Base-by-base conservation (phyloP, 1,140 invertebrate species). In the Caligus rogercresseyi region DNA sequence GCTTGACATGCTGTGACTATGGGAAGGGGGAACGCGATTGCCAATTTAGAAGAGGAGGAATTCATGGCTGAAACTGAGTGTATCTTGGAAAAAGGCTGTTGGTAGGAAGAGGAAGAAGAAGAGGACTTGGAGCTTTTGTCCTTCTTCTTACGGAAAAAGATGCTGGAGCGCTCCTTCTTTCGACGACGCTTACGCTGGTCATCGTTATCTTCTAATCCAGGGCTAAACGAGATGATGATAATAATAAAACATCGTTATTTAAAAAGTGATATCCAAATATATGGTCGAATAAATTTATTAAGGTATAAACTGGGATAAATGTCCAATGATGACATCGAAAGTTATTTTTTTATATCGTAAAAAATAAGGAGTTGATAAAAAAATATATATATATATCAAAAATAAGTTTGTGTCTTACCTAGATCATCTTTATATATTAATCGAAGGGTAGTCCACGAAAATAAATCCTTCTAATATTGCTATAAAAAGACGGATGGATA, bases 101-200 rank as follows among this genome's bases (percentile, higher is more conserved):
- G 31, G n/a, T 11, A 43, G 7, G 31, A 43, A 7, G 7, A 11
- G 7, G 31, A 43, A 11, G 31, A 43, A 7, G 7, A 11, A 11
- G 31, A 43, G n/a, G 31, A 43, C 7, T 7, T 11, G n/a, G 31
- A 43, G 31, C n/a, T 43, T 43, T 60, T 60, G 57, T 60, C 57
- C 51, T 60, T 60, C 24, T 60, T 60, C 26, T 60, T 60, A 15
- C 57, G 57, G 19, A 60, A 60, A 31, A 60, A 60, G 18, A 60
- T 25, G 23, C 57, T 60, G 14, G 57, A 60, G 16, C 57, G 3
- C 16, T 60, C 57, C 16, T 60, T 60, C 57, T 60, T 60, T 20
- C 57, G 57, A 3, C 57, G 57, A 1, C 57, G 18, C 26, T 60
- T 60, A 13, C 57, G 1, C 18, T 25, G 26, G 24, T 60, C 57